These are phyloP conservation scores for Hypomecis atomaria DNA, from an alignment of 2,888 invertebrate genomes.

Conservation along the genomic window DNA sequence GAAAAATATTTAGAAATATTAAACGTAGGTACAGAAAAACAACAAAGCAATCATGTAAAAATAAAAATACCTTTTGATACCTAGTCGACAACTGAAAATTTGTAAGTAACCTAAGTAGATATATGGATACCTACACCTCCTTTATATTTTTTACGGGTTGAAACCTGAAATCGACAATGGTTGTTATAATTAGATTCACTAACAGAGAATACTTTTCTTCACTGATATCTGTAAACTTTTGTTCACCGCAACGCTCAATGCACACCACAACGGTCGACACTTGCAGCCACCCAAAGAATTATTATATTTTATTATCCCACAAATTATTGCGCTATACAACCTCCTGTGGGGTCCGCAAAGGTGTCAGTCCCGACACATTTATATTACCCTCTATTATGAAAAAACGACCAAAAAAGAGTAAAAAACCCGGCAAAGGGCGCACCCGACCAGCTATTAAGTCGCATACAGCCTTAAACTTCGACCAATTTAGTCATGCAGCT, in stretches of 20 bases:
- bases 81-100: too few species aligned
- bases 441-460: constrained; percentile 51
- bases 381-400: constrained; percentile 77
- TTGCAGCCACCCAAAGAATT: constrained; percentile 57
- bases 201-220: background rate
- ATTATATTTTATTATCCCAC: constrained; percentile 80
- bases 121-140: too few species aligned
- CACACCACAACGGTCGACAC: constrained; percentile 46
- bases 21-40: too few species aligned
- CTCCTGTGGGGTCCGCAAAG: constrained; percentile 80
- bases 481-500: background rate
- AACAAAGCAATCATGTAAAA: too few species aligned
- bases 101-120: too few species aligned
- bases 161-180: too few species aligned
- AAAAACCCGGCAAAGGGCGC: constrained; percentile 67
- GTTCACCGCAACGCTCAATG: background rate
- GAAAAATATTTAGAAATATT: too few species aligned
- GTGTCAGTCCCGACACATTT: constrained; percentile 81
- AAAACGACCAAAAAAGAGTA: constrained; percentile 58
- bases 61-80: too few species aligned
- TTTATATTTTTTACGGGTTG: too few species aligned
- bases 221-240: background rate
- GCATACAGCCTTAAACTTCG: constrained; percentile 55
- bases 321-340: constrained; percentile 70
- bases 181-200: too few species aligned